Conservation (phyloP, 2,888 invertebrate genomes). For the Chymomyza procnemis region DNA sequence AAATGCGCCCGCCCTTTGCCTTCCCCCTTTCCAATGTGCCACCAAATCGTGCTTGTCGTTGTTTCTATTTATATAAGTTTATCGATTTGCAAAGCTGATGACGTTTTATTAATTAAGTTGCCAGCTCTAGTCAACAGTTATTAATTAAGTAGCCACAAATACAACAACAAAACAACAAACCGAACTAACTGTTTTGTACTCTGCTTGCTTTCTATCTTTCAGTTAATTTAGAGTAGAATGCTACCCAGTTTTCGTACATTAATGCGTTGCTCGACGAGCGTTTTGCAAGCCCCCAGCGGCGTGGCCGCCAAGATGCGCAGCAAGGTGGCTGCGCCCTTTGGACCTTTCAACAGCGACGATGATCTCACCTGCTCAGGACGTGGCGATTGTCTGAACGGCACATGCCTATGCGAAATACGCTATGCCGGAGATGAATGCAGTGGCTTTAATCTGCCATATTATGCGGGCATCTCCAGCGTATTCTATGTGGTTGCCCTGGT, state of each 20-base stretch:
- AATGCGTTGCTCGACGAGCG: constrained; percentile 79
- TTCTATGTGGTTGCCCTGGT: constrained; percentile 91
- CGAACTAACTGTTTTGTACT: not conserved
- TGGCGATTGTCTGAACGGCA: constrained; percentile 94
- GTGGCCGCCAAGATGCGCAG: constrained; percentile 54
- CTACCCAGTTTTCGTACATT: constrained; percentile 77
- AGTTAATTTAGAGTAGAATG: constrained; percentile 76
- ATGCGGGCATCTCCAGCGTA: constrained; percentile 84
- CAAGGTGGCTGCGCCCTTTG: constrained; percentile 46
- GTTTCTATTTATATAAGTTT: constrained; percentile 23
- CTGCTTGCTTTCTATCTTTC: constrained; percentile 31
- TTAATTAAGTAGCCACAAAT: too few species aligned
- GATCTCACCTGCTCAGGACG: constrained; percentile 87
- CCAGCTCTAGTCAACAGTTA: not conserved
- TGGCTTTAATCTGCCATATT: constrained; percentile 90
- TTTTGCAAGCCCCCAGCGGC: constrained; percentile 72
- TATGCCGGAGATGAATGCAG: constrained; percentile 91
- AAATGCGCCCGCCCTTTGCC: not conserved
- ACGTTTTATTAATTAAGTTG: constrained; percentile 33
- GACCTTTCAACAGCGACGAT: constrained; percentile 57
- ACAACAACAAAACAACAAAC: too few species aligned
- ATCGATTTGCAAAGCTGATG: constrained; percentile 38
- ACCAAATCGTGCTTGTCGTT: not conserved
- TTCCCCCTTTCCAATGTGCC: not conserved
- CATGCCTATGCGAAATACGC: constrained; percentile 93